A percentile compares a stretch with the other conserved stretches of the same genome.
phyloP scores from a whole-genome alignment of 2,888 invertebrate species.

The Dryocosmus kuriphilus region DNA sequence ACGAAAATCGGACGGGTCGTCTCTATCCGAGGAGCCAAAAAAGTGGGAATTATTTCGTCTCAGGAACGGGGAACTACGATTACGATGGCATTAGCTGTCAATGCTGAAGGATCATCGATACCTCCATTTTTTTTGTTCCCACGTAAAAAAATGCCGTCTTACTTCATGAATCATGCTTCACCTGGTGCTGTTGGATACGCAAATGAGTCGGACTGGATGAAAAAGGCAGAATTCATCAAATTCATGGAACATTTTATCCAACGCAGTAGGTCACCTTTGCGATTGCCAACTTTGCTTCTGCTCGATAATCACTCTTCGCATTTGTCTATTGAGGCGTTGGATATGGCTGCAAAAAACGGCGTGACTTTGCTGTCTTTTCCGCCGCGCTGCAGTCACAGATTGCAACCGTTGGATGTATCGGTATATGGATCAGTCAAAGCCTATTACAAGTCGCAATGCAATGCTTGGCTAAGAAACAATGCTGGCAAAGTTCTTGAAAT shows the following conservation, averaged over 20 bases:
- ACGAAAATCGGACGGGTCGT: constrained; percentile 47
- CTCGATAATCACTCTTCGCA: constrained; percentile 59
- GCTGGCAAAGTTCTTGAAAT: constrained; percentile 10
- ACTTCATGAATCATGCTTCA: too few relatives aligned
- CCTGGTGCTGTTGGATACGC: too few relatives aligned
- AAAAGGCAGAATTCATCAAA: background rate
- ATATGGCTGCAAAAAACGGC: constrained; percentile 42
- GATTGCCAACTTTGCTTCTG: constrained; percentile 49
- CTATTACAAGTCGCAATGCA: background rate
- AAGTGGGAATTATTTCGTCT: background rate
- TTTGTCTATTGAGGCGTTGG: too few relatives aligned
- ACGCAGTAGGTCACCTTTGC: constrained; percentile 1
- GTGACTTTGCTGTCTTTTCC: constrained; percentile 40
- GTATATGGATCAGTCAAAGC: constrained; percentile 26
- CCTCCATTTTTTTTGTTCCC: too few relatives aligned
- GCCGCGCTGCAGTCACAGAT: constrained; percentile 40
- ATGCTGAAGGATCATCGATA: constrained; percentile 46
- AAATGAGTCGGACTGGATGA: too few relatives aligned
- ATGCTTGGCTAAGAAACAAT: constrained; percentile 22
- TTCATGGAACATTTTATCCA: constrained; percentile 53
- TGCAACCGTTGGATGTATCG: too few relatives aligned
- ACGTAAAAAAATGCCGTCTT: too few relatives aligned
- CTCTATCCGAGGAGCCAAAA: constrained; percentile 44
- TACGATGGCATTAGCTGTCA: constrained; percentile 55
- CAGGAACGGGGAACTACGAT: constrained; percentile 53